These are phyloP conservation scores for Melanophora roralis DNA, from an alignment of 2,888 invertebrate species.

Conservation along the genomic window DNA sequence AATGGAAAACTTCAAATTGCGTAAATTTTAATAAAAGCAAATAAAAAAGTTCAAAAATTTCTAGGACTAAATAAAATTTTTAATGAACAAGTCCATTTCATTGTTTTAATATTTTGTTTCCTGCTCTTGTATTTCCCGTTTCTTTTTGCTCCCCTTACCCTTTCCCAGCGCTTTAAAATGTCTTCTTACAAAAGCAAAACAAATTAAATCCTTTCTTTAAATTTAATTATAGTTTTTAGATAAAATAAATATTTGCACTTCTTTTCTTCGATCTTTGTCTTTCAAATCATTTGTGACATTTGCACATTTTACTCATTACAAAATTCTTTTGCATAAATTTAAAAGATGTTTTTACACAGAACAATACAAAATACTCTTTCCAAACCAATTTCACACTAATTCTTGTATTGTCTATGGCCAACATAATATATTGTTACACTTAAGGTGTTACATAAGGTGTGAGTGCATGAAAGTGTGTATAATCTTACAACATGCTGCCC, in stretches of 20 bases:
- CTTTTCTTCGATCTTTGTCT: conserved; percentile 30
- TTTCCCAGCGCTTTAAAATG: neutral
- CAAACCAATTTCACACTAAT: conserved; percentile 24
- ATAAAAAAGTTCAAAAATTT: too few species aligned
- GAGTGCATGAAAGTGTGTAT: conserved; percentile 28
- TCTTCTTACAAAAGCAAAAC: neutral
- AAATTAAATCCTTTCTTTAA: conserved; percentile 14
- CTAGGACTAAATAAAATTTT: too few species aligned
- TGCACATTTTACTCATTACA: conserved; percentile 61
- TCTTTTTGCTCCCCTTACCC: neutral
- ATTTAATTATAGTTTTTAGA: conserved; percentile 33
- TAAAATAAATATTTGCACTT: conserved; percentile 41
- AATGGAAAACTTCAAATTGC: too few species aligned
- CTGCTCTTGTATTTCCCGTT: too few species aligned
- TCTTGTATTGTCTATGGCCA: conserved; percentile 4
- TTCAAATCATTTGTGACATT: conserved; percentile 58
- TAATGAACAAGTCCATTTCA: too few species aligned
- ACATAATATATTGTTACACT: conserved; percentile 29
- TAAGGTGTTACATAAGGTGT: conserved; percentile 43
- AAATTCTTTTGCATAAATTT: conserved; percentile 35
- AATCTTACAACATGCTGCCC: conserved; percentile 35
- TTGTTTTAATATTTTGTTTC: too few species aligned
- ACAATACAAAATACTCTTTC: conserved; percentile 22
- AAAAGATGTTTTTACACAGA: conserved; percentile 31
- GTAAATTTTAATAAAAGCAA: too few species aligned